Conservation (phyloP, 2,113 vertebrate species). For the Tichodroma muraria region DNA sequence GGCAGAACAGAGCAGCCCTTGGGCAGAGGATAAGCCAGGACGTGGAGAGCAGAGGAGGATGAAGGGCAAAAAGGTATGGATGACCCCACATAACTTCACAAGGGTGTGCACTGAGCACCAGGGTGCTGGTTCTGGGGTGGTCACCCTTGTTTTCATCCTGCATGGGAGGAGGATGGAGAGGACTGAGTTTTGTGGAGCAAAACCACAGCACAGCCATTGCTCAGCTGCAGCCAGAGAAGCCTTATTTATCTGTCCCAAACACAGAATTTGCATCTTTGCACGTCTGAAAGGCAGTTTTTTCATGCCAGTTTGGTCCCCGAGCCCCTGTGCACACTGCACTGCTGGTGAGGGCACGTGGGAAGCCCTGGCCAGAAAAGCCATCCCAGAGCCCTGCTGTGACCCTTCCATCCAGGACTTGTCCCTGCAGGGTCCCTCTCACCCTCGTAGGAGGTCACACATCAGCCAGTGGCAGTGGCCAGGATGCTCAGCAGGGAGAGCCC, state of each 20-base stretch:
- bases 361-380: not conserved
- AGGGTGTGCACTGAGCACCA: too few relatives aligned
- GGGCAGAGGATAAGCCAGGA: not conserved
- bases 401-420: not conserved
- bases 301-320: rapidly evolving
- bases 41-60: rapidly evolving
- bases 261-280: too few relatives aligned
- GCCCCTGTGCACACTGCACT: not conserved
- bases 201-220: not conserved
- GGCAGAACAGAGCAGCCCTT: not conserved
- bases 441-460: not conserved
- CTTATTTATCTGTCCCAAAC: not conserved
- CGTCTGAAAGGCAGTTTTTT: not conserved
- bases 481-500: not conserved
- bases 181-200: not conserved
- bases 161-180: rapidly evolving
- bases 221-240: not conserved
- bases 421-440: not conserved
- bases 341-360: not conserved
- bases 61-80: not conserved
- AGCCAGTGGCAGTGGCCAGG: not conserved
- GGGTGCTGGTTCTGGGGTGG: not conserved
- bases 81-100: rapidly evolving
- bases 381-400: not conserved
- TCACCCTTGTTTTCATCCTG: rapidly evolving